phyloP scores from a whole-genome alignment of 2,797 vertebrate species.

The Sarcoramphus papa region DNA sequence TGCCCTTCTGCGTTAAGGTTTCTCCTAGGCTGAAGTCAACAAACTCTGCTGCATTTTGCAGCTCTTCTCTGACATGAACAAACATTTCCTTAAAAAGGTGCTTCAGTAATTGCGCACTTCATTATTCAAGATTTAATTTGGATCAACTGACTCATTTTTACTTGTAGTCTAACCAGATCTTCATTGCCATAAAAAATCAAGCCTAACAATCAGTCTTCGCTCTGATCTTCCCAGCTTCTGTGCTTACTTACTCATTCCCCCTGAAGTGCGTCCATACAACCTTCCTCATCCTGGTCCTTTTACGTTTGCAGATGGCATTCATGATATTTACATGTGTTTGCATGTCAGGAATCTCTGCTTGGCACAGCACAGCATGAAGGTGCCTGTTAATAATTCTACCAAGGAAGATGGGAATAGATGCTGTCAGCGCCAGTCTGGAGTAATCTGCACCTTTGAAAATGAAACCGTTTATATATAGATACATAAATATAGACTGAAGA shows the following conservation, averaged over 20 bases:
- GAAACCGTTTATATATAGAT: slow-evolving; percentile 52
- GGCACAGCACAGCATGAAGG: background rate
- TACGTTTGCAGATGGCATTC: slow-evolving; percentile 16
- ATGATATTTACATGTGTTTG: slow-evolving; percentile 43
- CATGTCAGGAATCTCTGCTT: slow-evolving; percentile 53
- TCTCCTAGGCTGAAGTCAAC: slow-evolving; percentile 11
- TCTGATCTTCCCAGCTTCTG: slow-evolving; percentile 20
- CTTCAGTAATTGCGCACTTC: background rate
- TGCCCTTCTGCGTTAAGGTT: background rate
- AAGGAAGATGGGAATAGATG: slow-evolving; percentile 39
- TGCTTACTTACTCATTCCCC: slow-evolving; percentile 5
- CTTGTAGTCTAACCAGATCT: slow-evolving; percentile 32
- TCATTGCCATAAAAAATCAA: background rate
- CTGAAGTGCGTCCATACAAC: background rate
- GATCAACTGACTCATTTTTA: slow-evolving; percentile 29
- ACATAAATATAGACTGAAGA: slow-evolving; percentile 36
- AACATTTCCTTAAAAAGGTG: background rate
- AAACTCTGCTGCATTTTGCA: background rate
- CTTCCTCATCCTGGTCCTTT: slow-evolving; percentile 15
- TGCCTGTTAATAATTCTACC: slow-evolving; percentile 35
- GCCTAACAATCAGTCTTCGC: background rate
- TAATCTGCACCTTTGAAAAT: slow-evolving; percentile 57
- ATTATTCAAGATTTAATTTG: slow-evolving; percentile 5
- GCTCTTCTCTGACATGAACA: background rate
- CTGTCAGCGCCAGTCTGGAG: background rate